Base-by-base conservation (phyloP, 1,140 invertebrate species). In the Eupristina koningsbergeri region DNA sequence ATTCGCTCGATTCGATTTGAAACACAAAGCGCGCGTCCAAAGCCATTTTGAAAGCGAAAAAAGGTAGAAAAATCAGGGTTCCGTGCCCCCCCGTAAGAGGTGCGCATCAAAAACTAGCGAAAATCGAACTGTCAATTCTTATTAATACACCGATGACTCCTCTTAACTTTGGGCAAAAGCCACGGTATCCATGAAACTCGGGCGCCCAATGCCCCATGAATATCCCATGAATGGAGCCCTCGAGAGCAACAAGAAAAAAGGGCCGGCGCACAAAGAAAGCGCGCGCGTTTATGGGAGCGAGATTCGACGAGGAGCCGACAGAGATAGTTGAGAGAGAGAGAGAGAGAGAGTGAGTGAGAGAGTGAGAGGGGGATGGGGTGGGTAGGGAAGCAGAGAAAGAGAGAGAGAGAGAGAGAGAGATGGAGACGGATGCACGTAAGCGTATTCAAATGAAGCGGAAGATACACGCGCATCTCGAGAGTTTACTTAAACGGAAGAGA, bases 391-490 rank as follows among this genome's bases (percentile, higher is more conserved):
- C n/a, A n/a, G n/a, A n/a, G n/a, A n/a, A n/a, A n/a, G n/a, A n/a
- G n/a, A n/a, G n/a, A n/a, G n/a, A n/a, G n/a, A n/a, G n/a, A n/a
- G n/a, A n/a, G n/a, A n/a, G n/a, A n/a, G n/a, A n/a, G n/a, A n/a
- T 26, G 67, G 74, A 71, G 41, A 83, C 50, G 71, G 58, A 83
- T 61, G 73, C n/a, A 39, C 78, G 71, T 78, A 45, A 77, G 75
- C 71, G 31, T 74, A 84, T 84, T 84, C 83, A 84, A 84, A 84
- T 84, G 78, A 84, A 81, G 78, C 83, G 83, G 83, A 84, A 84
- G 83, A 81, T 84, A 58, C 67, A 69, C 53, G 64, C 75, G 71
- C 53, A 75, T 74, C 64, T 75, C 81, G 58, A 34, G 41, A 80
- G 77, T 84, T 79, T 84, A 77, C 74, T 82, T 82, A 67, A 67